phyloP scores from a whole-genome alignment of 2,797 vertebrate species.

The Falco novaeseelandiae region DNA sequence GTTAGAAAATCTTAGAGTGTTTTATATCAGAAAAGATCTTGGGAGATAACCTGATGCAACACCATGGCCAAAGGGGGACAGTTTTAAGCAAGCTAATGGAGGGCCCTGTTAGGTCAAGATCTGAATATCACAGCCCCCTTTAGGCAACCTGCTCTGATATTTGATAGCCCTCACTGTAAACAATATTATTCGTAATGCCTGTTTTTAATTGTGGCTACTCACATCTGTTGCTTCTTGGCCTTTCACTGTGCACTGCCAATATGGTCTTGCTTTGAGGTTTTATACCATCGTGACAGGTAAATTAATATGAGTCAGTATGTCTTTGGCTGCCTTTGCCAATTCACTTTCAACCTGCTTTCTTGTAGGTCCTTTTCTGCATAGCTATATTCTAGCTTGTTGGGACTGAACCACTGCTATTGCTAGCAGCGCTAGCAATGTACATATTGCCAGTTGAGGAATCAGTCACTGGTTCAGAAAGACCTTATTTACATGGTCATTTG shows the following conservation, averaged over 20 bases:
- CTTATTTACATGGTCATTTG: background rate
- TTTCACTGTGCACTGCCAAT: background rate
- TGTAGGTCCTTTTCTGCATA: background rate
- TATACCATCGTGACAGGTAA: background rate
- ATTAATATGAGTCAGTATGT: background rate
- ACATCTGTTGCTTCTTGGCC: background rate
- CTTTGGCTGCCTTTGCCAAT: background rate
- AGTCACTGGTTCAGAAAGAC: background rate
- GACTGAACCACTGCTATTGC: background rate
- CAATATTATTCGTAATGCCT: background rate
- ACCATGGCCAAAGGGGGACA: background rate
- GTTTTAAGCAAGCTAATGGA: background rate
- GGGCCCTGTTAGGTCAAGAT: background rate
- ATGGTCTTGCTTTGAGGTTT: background rate
- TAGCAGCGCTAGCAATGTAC: background rate
- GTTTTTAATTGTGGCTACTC: background rate
- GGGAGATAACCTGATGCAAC: background rate
- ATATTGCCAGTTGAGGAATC: background rate
- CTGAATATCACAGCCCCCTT: background rate
- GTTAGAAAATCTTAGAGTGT: background rate
- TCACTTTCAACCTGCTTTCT: accelerated
- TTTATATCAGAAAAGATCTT: background rate
- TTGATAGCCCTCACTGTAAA: background rate
- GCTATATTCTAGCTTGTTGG: background rate
- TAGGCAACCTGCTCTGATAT: background rate